Evolutionary conservation across 2,888 invertebrate species (phyloP), one percentile per base, ranked within the genome.

Genomic region (Halictus ligatus): DNA sequence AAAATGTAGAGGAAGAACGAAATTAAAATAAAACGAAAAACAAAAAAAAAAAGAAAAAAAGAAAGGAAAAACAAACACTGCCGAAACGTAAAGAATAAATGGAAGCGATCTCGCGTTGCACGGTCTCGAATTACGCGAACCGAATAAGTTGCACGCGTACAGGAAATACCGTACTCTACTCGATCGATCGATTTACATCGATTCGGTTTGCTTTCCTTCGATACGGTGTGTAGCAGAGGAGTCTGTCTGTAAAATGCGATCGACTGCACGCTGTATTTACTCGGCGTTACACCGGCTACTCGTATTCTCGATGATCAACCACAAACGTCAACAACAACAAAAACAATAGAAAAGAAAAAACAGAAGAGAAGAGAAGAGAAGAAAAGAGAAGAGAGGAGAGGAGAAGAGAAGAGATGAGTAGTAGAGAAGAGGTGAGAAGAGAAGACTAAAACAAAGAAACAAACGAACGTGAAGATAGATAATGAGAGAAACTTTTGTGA

Each of bases 1-100:
- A 43, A 78, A 81, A 64, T 73, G 35, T 69, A 69, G 40, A 71
- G 69, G 64, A 77, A 78, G 35, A 79, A 71, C 10, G 72, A 60
- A 60, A 21, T 43, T 21, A 46, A 48, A 83, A 50, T 29, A 25
- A 35, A 71, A 71, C 2, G 5, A 12, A 73, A 15, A n/a, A 50
- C 18, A 58, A 54, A 72, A n/a, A 54, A 29, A 29, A 46, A 21
- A 60, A 5, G 25, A 60, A 48, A n/a, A 43, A 18, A 80, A 40
- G 54, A 40, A 50, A n/a, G 18, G 7, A 60, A 50, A 69, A 67
- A 75, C n/a, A 50, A 75, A 58, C 60, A 71, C 40, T 43, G 71
- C 43, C 71, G 71, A 71, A 71, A 71, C 43, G n/a, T 43, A 71
- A 40, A 71, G 43, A 71, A 71, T 71, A 43, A 71, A 71, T 71